A percentile compares a stretch with the other conserved stretches of the same genome.
Conservation (phyloP, 2,888 invertebrate species). For the Trissonchulus latispiculum region DNA sequence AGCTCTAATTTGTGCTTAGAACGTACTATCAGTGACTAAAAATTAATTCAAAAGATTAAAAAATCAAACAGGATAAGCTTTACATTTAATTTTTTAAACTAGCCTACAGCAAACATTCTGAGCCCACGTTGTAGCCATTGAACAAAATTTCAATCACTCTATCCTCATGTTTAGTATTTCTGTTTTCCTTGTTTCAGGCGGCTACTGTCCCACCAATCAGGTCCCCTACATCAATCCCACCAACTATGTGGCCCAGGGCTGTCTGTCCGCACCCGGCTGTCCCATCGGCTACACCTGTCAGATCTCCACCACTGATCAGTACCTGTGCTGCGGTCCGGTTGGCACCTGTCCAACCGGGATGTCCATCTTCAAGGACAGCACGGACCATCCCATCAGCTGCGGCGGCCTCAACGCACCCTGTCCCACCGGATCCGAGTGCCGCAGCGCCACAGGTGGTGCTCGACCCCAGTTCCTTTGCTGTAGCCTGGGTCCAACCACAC, state of each 20-base stretch:
- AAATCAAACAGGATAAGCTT: too few species aligned
- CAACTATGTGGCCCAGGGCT: slow-evolving; percentile 9
- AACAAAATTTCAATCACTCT: too few species aligned
- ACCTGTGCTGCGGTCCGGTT: neutral
- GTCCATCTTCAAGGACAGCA: neutral
- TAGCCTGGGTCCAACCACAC: neutral
- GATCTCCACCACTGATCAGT: neutral
- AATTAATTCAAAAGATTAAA: too few species aligned
- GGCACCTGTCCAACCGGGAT: slow-evolving; percentile 2
- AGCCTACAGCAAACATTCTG: too few species aligned
- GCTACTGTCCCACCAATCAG: slow-evolving; percentile 6
- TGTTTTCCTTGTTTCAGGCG: too few species aligned
- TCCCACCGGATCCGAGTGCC: neutral
- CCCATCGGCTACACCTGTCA: slow-evolving; percentile 3
- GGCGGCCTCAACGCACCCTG: neutral
- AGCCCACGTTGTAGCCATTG: too few species aligned
- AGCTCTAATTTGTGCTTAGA: too few species aligned
- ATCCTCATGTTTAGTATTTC: too few species aligned
- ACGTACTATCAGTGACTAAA: too few species aligned
- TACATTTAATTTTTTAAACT: too few species aligned
- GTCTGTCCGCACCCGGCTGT: neutral
- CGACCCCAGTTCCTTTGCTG: neutral
- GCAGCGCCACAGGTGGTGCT: neutral
- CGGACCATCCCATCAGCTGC: neutral
- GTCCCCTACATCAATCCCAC: slow-evolving; percentile 1